phyloP scores from a whole-genome alignment of 2,113 vertebrate genomes.

The Syrrhaptes paradoxus region DNA sequence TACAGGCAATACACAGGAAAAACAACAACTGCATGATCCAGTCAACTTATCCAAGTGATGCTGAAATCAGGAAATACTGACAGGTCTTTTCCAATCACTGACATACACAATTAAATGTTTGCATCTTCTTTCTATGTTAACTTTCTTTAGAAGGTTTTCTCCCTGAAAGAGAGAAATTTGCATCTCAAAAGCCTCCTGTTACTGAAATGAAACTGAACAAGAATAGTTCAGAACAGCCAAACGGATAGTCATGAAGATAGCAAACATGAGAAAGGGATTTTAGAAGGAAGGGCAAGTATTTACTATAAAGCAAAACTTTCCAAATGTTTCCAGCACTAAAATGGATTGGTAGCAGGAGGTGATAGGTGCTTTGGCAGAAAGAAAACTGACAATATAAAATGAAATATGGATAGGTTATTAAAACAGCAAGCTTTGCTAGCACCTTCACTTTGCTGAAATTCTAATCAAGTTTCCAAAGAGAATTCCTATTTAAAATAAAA shows the following conservation, averaged over 20 bases:
- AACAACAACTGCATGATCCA: neutral
- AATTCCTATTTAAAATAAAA: slow-evolving; percentile 8
- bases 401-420: slow-evolving; percentile 6
- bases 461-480: neutral
- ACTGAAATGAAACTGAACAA: neutral
- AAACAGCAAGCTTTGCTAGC: neutral
- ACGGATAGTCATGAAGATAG: neutral
- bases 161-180: neutral
- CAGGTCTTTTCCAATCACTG: neutral
- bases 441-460: neutral
- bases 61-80: neutral
- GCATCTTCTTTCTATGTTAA: neutral
- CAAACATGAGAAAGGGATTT: neutral
- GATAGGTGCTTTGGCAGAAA: neutral
- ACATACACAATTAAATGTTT: neutral
- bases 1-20: neutral
- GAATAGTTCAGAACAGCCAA: no score
- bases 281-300: neutral
- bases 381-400: slow-evolving; percentile 15
- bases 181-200: neutral
- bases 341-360: neutral
- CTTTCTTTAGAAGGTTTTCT: neutral
- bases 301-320: neutral
- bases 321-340: neutral
- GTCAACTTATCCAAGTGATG: neutral